A percentile compares a stretch with the other conserved stretches of the same genome.
Conservation (phyloP, 1,140 invertebrate species). For the Heliconius melpomene region DNA sequence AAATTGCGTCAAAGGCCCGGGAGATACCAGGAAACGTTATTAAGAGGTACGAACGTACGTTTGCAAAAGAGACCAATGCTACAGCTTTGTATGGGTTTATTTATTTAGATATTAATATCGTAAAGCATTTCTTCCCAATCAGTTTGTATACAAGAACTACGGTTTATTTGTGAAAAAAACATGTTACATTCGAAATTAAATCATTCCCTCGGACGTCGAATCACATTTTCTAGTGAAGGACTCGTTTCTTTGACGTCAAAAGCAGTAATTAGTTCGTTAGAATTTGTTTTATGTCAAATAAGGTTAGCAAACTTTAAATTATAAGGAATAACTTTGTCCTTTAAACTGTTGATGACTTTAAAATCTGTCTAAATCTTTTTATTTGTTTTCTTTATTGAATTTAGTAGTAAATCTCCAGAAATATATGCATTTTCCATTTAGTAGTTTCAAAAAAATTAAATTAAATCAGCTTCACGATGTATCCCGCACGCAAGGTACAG, state of each 20-base stretch:
- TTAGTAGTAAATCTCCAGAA: too few species aligned
- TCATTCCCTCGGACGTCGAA: slow-evolving; percentile 21
- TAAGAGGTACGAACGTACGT: slow-evolving; percentile 28
- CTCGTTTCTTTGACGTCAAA: slow-evolving; percentile 16
- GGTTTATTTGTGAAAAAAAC: slow-evolving; percentile 21
- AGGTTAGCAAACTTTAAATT: slow-evolving; percentile 4
- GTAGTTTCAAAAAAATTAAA: too few species aligned
- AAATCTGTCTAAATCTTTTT: neutral
- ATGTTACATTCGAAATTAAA: slow-evolving; percentile 26
- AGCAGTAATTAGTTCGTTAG: slow-evolving; percentile 10
- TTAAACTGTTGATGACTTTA: neutral
- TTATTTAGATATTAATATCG: slow-evolving; percentile 33
- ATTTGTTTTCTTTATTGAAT: too few species aligned
- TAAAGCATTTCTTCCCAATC: slow-evolving; percentile 33
- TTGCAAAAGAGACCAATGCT: slow-evolving; percentile 32
- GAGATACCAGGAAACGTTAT: slow-evolving; percentile 34
- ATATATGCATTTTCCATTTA: too few species aligned
- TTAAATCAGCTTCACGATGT: too few species aligned
- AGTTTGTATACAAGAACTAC: slow-evolving; percentile 17
- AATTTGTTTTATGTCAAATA: slow-evolving; percentile 15
- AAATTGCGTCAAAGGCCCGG: slow-evolving; percentile 37
- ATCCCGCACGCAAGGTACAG: too few species aligned
- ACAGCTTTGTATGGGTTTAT: slow-evolving; percentile 28
- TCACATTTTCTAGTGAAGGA: slow-evolving; percentile 14
- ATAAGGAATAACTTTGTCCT: neutral